Evolutionary conservation across 2,888 invertebrate species (phyloP).

Genomic region (Leucophora obtusa): DNA sequence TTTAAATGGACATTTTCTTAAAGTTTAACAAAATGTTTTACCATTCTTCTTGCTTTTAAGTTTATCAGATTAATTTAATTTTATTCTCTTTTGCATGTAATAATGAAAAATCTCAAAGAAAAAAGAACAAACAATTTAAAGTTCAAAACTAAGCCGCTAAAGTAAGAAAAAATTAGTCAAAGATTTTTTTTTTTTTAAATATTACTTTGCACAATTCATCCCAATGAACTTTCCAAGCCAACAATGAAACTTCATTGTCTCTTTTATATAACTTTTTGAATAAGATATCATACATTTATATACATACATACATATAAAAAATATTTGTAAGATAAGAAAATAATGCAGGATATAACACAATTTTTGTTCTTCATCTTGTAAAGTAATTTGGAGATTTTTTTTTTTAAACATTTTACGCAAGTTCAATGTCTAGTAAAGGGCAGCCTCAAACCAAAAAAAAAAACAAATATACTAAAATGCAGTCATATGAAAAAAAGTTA

Average conservation of each 20-base stretch:
- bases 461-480: slow-evolving; percentile 15
- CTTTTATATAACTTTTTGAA: slow-evolving; percentile 1
- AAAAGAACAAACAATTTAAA: slow-evolving; percentile 34
- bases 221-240: slow-evolving; percentile 15
- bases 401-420: slow-evolving; percentile 10
- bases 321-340: slow-evolving; percentile 49
- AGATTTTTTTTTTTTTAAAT: slow-evolving; percentile 1
- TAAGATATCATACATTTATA: slow-evolving; percentile 3
- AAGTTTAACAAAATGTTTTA: slow-evolving; percentile 14
- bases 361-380: slow-evolving; percentile 12
- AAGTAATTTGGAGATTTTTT: slow-evolving; percentile 10
- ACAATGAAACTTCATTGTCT: slow-evolving; percentile 46
- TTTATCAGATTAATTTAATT: slow-evolving; percentile 44
- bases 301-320: slow-evolving; percentile 12
- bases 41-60: slow-evolving; percentile 6
- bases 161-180: slow-evolving; percentile 13
- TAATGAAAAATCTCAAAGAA: slow-evolving; percentile 7
- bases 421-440: slow-evolving; percentile 34
- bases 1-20: neutral
- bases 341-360: slow-evolving; percentile 31
- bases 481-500: slow-evolving; percentile 13
- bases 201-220: neutral
- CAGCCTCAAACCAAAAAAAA: too few species aligned
- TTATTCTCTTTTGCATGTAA: neutral
- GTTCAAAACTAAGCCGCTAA: slow-evolving; percentile 45